A percentile compares a stretch with the other conserved stretches of the same genome.
phyloP scores from a whole-genome alignment of 2,797 vertebrate genomes.

The Oreortyx pictus region DNA sequence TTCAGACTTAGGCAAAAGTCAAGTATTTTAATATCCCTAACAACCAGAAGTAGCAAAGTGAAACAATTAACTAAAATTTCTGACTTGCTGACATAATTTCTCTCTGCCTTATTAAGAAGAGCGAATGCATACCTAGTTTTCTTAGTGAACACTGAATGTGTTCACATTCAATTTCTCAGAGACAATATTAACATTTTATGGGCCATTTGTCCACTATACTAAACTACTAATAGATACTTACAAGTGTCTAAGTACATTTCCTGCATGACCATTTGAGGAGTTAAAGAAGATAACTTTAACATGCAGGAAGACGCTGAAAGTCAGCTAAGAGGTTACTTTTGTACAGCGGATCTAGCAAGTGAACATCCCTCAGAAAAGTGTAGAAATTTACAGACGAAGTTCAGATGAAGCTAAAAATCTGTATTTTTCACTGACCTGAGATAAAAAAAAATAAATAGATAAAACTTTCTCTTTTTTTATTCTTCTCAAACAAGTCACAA shows the following conservation, averaged over 20 bases:
- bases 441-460: not conserved
- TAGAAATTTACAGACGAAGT: not conserved
- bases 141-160: not conserved
- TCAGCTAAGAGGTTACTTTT: not conserved
- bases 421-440: not conserved
- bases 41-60: not conserved
- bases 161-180: not conserved
- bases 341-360: not conserved
- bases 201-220: not conserved
- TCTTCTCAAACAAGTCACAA: not conserved
- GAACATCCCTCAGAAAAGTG: not conserved
- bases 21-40: not conserved
- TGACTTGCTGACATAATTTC: not conserved
- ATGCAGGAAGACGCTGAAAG: not conserved
- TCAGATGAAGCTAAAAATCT: not conserved
- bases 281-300: not conserved
- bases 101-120: not conserved
- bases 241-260: not conserved
- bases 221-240: not conserved
- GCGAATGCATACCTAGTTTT: not conserved
- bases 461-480: not conserved
- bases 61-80: not conserved
- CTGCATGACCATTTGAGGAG: not conserved
- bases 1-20: not conserved
- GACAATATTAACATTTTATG: not conserved